These are phyloP conservation scores for Amphipyra berbera DNA, from an alignment of 2,888 invertebrate species.

Conservation along the genomic window DNA sequence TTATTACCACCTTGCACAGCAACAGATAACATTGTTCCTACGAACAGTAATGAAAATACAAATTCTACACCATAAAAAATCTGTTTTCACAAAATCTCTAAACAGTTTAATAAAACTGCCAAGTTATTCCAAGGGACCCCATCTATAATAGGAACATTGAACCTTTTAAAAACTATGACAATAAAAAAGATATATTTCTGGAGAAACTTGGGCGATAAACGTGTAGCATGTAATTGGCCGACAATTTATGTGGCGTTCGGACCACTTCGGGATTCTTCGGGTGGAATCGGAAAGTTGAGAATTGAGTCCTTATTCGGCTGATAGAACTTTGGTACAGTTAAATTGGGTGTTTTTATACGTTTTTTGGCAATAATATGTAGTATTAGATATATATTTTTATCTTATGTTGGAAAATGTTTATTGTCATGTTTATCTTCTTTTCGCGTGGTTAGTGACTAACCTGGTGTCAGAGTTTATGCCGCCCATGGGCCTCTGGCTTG, in stretches of 20 bases:
- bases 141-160: conserved; percentile 71
- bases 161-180: conserved; percentile 82
- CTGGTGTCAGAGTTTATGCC: no score
- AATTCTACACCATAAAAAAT: conserved; percentile 8
- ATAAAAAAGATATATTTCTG: conserved; percentile 82
- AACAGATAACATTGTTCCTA: neutral
- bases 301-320: conserved; percentile 35
- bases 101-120: conserved; percentile 55
- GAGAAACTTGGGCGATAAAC: conserved; percentile 74
- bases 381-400: no score
- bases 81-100: conserved; percentile 11
- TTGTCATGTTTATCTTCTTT: neutral
- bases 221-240: conserved; percentile 78
- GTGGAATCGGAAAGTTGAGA: conserved; percentile 59
- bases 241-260: conserved; percentile 74
- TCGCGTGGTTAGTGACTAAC: no score
- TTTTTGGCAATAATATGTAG: conserved; percentile 47
- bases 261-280: conserved; percentile 63
- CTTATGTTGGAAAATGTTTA: conserved; percentile 16
- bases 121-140: conserved; percentile 56
- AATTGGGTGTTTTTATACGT: conserved; percentile 42
- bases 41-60: neutral
- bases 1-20: neutral
- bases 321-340: conserved; percentile 46
- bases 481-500: no score